Conservation (phyloP, 2,888 invertebrate species). For the Theretra japonica region DNA sequence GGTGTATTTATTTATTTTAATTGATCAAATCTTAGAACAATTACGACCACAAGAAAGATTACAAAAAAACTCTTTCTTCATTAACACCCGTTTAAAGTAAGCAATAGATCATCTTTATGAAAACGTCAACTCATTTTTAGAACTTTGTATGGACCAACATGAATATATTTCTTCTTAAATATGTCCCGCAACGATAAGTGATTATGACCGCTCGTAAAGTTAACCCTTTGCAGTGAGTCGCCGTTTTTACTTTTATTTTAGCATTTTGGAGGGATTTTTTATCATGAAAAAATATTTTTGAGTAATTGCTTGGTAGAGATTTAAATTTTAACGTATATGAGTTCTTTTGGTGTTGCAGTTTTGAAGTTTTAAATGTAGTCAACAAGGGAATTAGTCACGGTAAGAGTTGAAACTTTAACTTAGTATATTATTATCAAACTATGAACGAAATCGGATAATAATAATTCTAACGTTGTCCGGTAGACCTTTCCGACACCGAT, state of each 20-base stretch:
- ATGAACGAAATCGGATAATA: no score
- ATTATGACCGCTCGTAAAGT: constrained; percentile 20
- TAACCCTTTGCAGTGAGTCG: constrained; percentile 13
- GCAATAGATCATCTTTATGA: constrained; percentile 17
- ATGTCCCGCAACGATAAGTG: constrained; percentile 13
- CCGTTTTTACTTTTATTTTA: background rate
- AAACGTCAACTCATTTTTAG: background rate
- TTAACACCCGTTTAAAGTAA: background rate
- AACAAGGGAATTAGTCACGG: no score
- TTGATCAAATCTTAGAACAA: no score
- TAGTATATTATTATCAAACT: no score
- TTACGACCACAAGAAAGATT: background rate
- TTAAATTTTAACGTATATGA: no score
- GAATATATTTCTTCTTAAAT: constrained; percentile 23
- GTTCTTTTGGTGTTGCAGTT: no score
- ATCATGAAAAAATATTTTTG: background rate
- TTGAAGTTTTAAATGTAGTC: no score
- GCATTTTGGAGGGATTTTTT: background rate
- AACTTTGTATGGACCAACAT: background rate
- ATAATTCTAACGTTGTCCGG: no score
- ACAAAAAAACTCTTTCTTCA: background rate
- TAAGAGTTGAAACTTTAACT: no score
- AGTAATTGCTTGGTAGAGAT: background rate
- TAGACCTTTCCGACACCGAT: no score
- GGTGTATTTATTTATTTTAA: no score